These are phyloP conservation scores for Pangasius larnaudii DNA, from an alignment of 2,797 vertebrate genomes.

Conservation along the genomic window DNA sequence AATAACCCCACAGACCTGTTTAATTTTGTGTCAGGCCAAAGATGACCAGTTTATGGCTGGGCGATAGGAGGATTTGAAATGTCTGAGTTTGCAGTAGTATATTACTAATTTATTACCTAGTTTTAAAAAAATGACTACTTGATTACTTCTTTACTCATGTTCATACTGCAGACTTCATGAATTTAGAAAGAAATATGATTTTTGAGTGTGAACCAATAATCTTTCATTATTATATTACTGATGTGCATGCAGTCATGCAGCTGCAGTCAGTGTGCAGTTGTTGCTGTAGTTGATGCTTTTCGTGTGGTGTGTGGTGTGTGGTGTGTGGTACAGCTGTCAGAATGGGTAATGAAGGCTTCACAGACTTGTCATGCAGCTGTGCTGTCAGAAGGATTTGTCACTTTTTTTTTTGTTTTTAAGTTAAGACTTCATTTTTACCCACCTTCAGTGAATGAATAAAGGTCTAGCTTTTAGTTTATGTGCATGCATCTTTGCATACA, in stretches of 20 bases:
- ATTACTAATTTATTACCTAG: background rate
- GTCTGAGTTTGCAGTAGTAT: background rate
- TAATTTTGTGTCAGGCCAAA: background rate
- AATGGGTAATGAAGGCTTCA: conserved; percentile 2
- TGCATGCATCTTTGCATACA: background rate
- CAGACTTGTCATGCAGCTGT: background rate
- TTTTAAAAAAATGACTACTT: background rate
- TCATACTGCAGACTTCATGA: background rate
- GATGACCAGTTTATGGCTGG: background rate
- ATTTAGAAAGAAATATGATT: background rate
- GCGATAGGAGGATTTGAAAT: background rate
- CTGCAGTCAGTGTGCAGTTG: background rate
- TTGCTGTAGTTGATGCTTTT: background rate
- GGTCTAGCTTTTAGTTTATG: background rate
- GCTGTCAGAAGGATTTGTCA: conserved; percentile 4
- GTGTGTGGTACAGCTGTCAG: background rate
- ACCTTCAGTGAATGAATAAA: background rate
- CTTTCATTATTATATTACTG: background rate
- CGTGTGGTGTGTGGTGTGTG: background rate
- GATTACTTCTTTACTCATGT: background rate
- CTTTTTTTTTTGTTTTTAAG: background rate
- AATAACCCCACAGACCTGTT: background rate
- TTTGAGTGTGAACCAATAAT: background rate
- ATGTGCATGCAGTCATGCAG: background rate
- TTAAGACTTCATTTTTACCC: background rate